Base-by-base conservation (phyloP, 2,888 invertebrate genomes). In the Stenodema calcarata region DNA sequence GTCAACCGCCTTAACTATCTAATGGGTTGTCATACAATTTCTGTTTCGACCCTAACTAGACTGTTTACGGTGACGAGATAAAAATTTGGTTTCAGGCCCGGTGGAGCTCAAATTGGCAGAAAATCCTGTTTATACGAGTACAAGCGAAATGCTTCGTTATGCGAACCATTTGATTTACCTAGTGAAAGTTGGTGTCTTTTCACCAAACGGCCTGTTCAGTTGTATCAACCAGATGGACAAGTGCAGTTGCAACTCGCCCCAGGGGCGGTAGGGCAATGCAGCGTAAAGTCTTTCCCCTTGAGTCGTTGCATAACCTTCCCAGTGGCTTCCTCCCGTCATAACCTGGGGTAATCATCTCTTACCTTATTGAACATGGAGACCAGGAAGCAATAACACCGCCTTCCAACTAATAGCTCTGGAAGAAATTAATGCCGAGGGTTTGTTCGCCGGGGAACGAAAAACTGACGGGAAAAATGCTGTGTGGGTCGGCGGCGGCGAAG, bases 341-440 rank as follows among this genome's bases (percentile, higher is more conserved):
- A 78, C 78, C 78, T 78, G 44, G 78, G 78, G 44, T 78, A 78
- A 78, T 78, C 78, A 78, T 78, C 78, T 78, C 44, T 78, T 78
- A 78, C 78, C 78, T 78, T 78, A 78, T 78, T 78, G 78, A 78
- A 78, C 78, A 78, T 78, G 44, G 78, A 78, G 78, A 78, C 78
- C 78, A 78, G 78, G 78, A 78, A 78, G 78, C 78, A 78, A 78
- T 78, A 78, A 78, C 44, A 23, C 78, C 44, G 44, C 42, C 78
- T 78, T 35, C 78, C 78, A 78, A 78, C 78, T 78, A 78, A 78
- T 78, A 78, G 44, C 78, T 78, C 41, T 78, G 62, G 62, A 78
- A 73, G 73, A 73, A 73, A 73, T 73, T 73, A 41, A 73, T 73
- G 73, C 73, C 41, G n/a, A 28, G 73, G 73, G 41, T 30, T 62